Conservation (phyloP, 2,888 invertebrate species). For the Seladonia tumulorum region DNA sequence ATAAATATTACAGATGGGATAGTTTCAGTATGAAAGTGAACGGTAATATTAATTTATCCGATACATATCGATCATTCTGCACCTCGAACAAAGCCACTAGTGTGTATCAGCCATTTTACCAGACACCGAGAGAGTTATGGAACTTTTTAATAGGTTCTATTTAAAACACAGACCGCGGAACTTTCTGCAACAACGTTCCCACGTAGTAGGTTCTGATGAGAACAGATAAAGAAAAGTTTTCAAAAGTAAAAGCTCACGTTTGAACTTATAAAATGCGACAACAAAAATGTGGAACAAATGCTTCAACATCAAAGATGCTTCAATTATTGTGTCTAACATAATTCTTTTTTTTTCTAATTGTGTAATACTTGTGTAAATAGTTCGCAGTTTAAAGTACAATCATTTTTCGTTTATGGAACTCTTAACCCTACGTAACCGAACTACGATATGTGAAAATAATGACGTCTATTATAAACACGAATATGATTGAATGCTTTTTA, state of each 20-base stretch:
- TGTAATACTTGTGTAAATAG: too few relatives aligned
- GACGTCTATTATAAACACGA: too few relatives aligned
- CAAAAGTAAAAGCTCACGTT: neutral
- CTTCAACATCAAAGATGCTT: neutral
- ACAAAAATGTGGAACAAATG: neutral
- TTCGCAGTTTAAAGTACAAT: too few relatives aligned
- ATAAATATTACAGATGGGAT: neutral
- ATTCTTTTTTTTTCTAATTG: too few relatives aligned
- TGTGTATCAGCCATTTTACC: neutral
- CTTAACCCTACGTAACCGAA: too few relatives aligned
- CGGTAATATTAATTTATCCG: too few relatives aligned
- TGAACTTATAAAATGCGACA: neutral
- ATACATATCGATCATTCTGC: too few relatives aligned
- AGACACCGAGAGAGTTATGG: neutral
- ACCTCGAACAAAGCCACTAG: neutral
- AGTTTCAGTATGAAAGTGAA: neutral
- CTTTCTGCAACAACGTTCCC: neutral
- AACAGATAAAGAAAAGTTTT: neutral
- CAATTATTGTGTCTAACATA: neutral
- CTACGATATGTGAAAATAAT: too few relatives aligned
- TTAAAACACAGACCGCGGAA: neutral
- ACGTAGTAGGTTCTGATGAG: neutral
- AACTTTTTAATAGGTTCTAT: neutral
- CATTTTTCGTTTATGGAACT: too few relatives aligned
- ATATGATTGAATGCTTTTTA: too few relatives aligned